These are phyloP conservation scores for Pararge aegeria DNA, from an alignment of 1,140 invertebrate species.

Conservation along the genomic window DNA sequence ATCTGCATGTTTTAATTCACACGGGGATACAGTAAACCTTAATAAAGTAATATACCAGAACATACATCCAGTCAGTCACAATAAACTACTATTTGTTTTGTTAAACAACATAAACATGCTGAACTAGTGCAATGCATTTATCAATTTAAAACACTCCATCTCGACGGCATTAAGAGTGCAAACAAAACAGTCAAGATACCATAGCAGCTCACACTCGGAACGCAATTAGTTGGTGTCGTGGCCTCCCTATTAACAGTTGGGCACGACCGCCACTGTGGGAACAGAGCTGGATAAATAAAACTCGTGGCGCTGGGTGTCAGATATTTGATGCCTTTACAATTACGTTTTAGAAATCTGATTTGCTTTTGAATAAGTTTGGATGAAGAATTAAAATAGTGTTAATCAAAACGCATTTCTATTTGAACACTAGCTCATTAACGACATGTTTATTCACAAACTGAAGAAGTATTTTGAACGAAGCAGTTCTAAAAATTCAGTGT, in stretches of 20 bases:
- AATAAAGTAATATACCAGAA: not conserved
- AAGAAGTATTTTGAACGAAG: too few species aligned
- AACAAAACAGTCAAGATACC: slow-evolving; percentile 13
- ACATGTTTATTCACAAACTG: too few species aligned
- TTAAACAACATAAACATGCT: not conserved
- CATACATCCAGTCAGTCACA: not conserved
- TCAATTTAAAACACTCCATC: slow-evolving; percentile 10
- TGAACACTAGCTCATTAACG: too few species aligned
- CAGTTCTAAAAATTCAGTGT: too few species aligned
- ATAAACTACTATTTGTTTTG: not conserved
- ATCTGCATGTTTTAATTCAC: too few species aligned
- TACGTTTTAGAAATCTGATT: too few species aligned
- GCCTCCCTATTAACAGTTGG: slow-evolving; percentile 13
- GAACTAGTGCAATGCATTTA: slow-evolving; percentile 8
- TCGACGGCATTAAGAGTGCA: slow-evolving; percentile 20
- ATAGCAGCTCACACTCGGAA: slow-evolving; percentile 18
- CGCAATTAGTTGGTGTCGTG: slow-evolving; percentile 23
- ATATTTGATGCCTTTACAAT: not conserved
- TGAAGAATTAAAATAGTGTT: too few species aligned
- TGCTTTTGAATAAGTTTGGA: too few species aligned
- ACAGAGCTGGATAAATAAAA: not conserved
- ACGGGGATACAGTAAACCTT: too few species aligned
- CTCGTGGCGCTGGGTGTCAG: not conserved
- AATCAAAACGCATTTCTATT: too few species aligned
- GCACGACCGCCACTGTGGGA: slow-evolving; percentile 13